These are phyloP conservation scores for Limnephilus rhombicus DNA, from an alignment of 2,888 invertebrate genomes.

Conservation along the genomic window DNA sequence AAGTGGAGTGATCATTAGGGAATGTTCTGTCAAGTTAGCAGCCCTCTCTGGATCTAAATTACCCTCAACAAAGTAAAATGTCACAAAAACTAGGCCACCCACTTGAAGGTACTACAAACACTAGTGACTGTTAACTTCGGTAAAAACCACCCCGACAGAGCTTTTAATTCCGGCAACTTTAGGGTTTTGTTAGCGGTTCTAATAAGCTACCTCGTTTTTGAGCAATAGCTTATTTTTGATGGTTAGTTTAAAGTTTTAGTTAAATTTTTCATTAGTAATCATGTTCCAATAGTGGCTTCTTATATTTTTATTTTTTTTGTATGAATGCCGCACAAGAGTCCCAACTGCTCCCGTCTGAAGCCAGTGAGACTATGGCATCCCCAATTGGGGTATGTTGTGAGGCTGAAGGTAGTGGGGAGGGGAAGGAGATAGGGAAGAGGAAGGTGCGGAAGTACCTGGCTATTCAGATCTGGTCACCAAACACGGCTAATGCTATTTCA, in stretches of 20 bases:
- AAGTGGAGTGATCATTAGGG: conserved; percentile 22
- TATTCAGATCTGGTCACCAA: too few species aligned
- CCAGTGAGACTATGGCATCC: too few species aligned
- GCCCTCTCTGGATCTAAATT: not conserved
- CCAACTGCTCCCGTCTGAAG: too few species aligned
- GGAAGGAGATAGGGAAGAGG: too few species aligned
- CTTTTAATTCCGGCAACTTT: not conserved
- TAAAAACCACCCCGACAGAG: not conserved
- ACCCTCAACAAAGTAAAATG: conserved; percentile 23
- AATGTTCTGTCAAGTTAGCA: conserved; percentile 24
- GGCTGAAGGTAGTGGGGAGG: too few species aligned
- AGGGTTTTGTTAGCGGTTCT: not conserved
- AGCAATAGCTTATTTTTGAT: not conserved
- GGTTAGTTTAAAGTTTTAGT: not conserved
- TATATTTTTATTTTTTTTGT: too few species aligned
- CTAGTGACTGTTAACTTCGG: not conserved
- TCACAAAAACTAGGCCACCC: conserved; percentile 30
- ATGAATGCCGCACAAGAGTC: too few species aligned
- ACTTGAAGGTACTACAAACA: not conserved
- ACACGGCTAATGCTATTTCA: too few species aligned
- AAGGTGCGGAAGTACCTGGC: too few species aligned
- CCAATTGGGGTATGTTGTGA: too few species aligned
- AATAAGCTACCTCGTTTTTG: not conserved
- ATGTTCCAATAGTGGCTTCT: too few species aligned
- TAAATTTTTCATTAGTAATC: too few species aligned